Base-by-base conservation (phyloP, 2,797 vertebrate species). In the Eurystomus glaucurus region DNA sequence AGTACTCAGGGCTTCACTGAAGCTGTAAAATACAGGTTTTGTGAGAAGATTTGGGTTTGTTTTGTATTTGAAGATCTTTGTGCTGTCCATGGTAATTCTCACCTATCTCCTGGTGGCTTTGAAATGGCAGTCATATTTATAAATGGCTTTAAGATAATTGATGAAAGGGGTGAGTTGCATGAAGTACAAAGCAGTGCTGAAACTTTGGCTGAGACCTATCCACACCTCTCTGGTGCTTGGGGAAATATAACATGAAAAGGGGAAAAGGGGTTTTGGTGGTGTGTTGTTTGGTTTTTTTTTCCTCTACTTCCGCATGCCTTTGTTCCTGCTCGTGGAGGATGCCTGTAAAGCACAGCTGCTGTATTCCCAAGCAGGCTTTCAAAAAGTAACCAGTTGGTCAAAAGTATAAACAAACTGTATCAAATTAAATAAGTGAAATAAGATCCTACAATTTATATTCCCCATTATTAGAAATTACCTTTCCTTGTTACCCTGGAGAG, bases 101-200 rank as follows among this genome's bases (percentile, higher is more conserved):
- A 88, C 94, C 92, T 94, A 48, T 79, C 81, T 95, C 86, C 26
- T 89, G 1, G 1, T 81, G 86, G 71, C 88, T 96, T 96, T 97
- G 95, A 96, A 96, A 92, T 3, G 0, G 54, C 88, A 79, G 65
- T 62, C 25, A 1, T 69, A 64, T 94, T 94, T 94, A 22, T 71
- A 87, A 91, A 89, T 80, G 64, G 52, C 62, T 91, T 89, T n/a
- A 92, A 91, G 90, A 81, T 94, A 94, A 89, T 51, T 75, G 81
- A 96, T 93, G 64, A 96, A 97, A 96, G 95, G 68, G 48, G 6
- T 39, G 41, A 92, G 91, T 96, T 95, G 62, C 90, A 83, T 89
- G 84, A 93, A 96, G 88, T 95, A 93, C 88, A 96, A 97, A 97
- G 94, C 41, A 50, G 41, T 7, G 66, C 83, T 87, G 85, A 91